A percentile compares a stretch with the other conserved stretches of the same genome.
phyloP scores from a whole-genome alignment of 2,113 vertebrate species.

The Antennarius striatus region DNA sequence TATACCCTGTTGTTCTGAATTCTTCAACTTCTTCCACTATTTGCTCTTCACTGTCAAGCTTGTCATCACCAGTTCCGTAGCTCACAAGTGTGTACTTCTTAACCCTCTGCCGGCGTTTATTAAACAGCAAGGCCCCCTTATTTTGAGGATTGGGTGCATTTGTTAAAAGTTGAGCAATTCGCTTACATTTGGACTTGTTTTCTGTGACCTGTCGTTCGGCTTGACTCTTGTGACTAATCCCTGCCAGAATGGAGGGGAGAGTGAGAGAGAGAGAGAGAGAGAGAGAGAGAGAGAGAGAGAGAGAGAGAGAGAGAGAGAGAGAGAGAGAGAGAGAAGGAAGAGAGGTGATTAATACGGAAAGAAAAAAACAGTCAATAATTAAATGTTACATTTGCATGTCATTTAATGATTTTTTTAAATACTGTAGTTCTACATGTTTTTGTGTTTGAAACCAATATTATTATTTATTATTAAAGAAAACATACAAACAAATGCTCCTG shows the following conservation, averaged over 20 bases:
- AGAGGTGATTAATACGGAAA: not conserved
- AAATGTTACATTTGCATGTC: not conserved
- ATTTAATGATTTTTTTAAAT: not conserved
- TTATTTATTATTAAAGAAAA: slow-evolving; percentile 8
- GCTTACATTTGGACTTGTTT: slow-evolving; percentile 93
- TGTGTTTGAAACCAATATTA: not conserved
- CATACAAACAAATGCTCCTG: slow-evolving; percentile 12
- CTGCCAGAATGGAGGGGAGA: slow-evolving; percentile 66
- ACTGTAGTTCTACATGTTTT: not conserved
- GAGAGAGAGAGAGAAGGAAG: slow-evolving; percentile 4
- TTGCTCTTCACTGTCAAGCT: slow-evolving; percentile 77
- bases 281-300: slow-evolving; percentile 9
- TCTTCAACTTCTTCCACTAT: slow-evolving; percentile 79
- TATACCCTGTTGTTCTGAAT: slow-evolving; percentile 72
- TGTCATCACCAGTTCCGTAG: slow-evolving; percentile 88
- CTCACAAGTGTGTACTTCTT: slow-evolving; percentile 91
- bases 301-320: slow-evolving; percentile 5
- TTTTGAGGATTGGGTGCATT: slow-evolving; percentile 88
- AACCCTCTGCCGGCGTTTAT: slow-evolving; percentile 86
- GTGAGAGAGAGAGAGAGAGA: slow-evolving; percentile 4
- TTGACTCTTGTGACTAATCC: slow-evolving; percentile 85
- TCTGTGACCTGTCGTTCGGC: slow-evolving; percentile 91
- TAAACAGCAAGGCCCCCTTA: slow-evolving; percentile 92
- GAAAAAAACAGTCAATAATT: not conserved
- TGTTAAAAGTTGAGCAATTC: slow-evolving; percentile 87